phyloP scores from a whole-genome alignment of 2,113 vertebrate genomes.

The Pseudopodoces humilis region DNA sequence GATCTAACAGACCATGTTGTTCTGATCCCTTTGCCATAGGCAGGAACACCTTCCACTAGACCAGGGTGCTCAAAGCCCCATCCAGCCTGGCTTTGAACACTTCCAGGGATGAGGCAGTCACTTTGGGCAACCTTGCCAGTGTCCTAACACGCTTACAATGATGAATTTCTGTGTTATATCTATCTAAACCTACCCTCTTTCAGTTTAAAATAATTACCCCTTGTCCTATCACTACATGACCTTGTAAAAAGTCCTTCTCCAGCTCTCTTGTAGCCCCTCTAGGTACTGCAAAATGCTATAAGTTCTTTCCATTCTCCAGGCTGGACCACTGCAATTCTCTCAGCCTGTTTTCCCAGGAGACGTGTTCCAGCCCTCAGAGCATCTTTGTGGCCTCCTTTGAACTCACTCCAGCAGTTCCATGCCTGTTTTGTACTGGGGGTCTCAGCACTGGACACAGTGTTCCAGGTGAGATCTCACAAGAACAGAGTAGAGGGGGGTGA shows the following conservation, averaged over 20 bases:
- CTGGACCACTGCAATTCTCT: background rate
- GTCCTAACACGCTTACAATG: background rate
- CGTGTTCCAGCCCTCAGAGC: background rate
- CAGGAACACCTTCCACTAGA: background rate
- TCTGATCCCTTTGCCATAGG: background rate
- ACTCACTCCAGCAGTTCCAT: background rate
- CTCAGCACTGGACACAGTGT: background rate
- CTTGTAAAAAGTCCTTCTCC: background rate
- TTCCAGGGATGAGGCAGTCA: background rate
- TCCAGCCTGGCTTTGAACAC: background rate
- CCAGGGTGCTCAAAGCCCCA: background rate
- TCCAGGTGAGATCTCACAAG: background rate
- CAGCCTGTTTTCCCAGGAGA: background rate
- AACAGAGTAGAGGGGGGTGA: background rate
- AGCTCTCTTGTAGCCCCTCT: background rate
- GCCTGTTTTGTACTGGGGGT: accelerated
- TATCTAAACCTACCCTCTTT: background rate
- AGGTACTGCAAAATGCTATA: accelerated
- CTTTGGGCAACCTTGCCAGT: background rate
- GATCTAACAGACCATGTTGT: background rate
- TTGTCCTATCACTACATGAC: too few relatives aligned
- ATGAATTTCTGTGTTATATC: background rate
- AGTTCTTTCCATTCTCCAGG: background rate
- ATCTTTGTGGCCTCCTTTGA: background rate
- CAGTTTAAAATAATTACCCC: background rate